These are phyloP conservation scores for Chouioia cunea DNA, from an alignment of 2,888 invertebrate genomes.

Conservation along the genomic window DNA sequence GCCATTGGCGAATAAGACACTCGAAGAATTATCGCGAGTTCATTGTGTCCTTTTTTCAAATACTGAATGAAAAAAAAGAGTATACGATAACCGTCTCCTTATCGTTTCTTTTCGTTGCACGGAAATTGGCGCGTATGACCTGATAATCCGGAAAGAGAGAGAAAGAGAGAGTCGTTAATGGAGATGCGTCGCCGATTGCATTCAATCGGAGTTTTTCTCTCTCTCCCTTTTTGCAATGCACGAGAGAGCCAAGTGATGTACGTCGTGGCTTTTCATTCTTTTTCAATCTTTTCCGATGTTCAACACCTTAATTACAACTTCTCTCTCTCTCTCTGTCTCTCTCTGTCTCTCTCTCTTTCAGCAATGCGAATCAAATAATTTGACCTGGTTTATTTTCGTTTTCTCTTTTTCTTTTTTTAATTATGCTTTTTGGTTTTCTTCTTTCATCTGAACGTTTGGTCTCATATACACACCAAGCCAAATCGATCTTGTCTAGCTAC, in stretches of 20 bases:
- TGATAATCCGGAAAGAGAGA: conserved; percentile 42
- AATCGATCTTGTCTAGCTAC: neutral
- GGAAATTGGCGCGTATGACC: conserved; percentile 30
- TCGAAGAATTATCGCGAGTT: conserved; percentile 36
- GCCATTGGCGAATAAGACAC: conserved; percentile 34
- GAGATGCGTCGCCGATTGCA: conserved; percentile 47
- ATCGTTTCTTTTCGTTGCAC: neutral
- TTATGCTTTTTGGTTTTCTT: conserved; percentile 13
- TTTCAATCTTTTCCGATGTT: too few species aligned
- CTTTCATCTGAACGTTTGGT: neutral
- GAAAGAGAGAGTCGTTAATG: conserved; percentile 44
- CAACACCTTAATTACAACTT: too few species aligned
- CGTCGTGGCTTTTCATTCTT: too few species aligned
- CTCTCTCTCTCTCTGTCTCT: conserved; percentile 18
- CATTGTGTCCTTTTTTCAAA: conserved; percentile 39
- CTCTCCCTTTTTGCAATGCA: conserved; percentile 14
- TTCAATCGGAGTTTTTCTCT: conserved; percentile 31
- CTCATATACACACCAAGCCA: too few species aligned
- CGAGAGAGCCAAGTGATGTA: too few species aligned
- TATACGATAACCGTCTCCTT: neutral
- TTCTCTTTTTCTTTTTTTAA: neutral
- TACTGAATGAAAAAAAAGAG: neutral
- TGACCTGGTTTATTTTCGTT: conserved; percentile 25
- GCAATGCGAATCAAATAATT: conserved; percentile 29
- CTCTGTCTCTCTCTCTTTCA: conserved; percentile 11